These are phyloP conservation scores for Bombus fervidus DNA, from an alignment of 1,140 invertebrate genomes.

Conservation along the genomic window DNA sequence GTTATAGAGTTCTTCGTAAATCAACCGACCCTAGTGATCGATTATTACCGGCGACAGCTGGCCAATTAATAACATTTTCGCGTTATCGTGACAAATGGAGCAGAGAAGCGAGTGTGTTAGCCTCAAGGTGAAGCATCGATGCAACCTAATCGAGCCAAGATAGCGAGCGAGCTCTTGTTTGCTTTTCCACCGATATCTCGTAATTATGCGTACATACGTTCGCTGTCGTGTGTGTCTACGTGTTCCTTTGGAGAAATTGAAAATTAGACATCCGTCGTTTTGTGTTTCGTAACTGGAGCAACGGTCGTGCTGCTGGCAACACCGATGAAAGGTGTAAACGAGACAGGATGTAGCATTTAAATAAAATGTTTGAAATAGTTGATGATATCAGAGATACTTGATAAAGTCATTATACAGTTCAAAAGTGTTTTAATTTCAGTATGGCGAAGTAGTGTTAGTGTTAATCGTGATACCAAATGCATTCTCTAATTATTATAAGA, in stretches of 20 bases:
- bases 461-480: too few species aligned
- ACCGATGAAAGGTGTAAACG: not conserved
- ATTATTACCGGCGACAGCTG: conserved; percentile 35
- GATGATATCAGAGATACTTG: not conserved
- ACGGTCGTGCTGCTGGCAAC: too few species aligned
- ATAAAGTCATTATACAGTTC: not conserved
- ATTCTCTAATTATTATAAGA: not conserved
- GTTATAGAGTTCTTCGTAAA: conserved; percentile 27
- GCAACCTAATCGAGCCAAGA: conserved; percentile 12
- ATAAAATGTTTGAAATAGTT: not conserved
- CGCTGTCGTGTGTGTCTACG: too few species aligned
- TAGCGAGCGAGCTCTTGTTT: conserved; percentile 17
- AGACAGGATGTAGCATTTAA: not conserved
- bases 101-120: conserved; percentile 17
- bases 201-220: not conserved
- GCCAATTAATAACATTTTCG: conserved; percentile 45
- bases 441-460: too few species aligned
- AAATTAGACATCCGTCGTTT: not conserved
- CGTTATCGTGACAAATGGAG: conserved; percentile 50
- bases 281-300: not conserved
- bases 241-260: not conserved
- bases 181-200: not conserved
- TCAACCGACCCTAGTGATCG: conserved; percentile 24
- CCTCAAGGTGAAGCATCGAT: conserved; percentile 24
- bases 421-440: too few species aligned